Percentiles rank a stretch among this genome's conserved stretches.
These are phyloP conservation scores for Anabas testudineus DNA, from an alignment of 2,797 vertebrate species.

Conservation along the genomic window DNA sequence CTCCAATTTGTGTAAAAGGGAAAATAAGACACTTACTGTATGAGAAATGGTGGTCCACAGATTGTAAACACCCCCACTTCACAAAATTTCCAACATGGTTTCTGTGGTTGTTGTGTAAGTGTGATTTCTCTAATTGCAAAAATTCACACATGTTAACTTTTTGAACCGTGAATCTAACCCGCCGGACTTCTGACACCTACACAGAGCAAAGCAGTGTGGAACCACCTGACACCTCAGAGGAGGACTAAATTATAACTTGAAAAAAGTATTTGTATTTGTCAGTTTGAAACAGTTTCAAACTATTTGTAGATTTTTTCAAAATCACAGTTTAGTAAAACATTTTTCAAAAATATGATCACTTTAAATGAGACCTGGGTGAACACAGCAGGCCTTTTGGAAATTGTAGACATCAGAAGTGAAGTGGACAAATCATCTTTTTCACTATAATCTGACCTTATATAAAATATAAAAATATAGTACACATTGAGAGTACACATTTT, in stretches of 20 bases:
- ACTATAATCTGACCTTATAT: too few relatives aligned
- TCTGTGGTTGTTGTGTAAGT: conserved; percentile 58
- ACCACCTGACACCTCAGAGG: not conserved
- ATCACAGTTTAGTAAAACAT: too few relatives aligned
- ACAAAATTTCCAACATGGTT: conserved; percentile 52
- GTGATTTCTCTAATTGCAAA: conserved; percentile 36
- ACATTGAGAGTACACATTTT: too few relatives aligned
- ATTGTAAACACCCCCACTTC: conserved; percentile 69
- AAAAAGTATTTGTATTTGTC: too few relatives aligned
- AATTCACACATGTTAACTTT: conserved; percentile 14
- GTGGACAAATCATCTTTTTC: too few relatives aligned
- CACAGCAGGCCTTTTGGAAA: too few relatives aligned
- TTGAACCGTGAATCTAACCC: conserved; percentile 9
- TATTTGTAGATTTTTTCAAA: too few relatives aligned
- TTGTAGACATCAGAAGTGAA: too few relatives aligned
- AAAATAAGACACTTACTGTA: conserved; percentile 55
- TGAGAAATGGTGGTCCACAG: conserved; percentile 64
- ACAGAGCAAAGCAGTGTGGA: conserved; percentile 10
- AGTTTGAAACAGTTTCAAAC: not conserved
- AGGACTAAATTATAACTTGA: not conserved
- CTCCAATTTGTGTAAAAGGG: conserved; percentile 34
- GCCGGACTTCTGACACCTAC: conserved; percentile 21
- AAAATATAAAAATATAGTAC: too few relatives aligned
- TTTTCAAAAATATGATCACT: too few relatives aligned
- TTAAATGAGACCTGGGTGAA: too few relatives aligned